These are phyloP conservation scores for Mantis religiosa DNA, from an alignment of 2,888 invertebrate genomes.

Conservation along the genomic window DNA sequence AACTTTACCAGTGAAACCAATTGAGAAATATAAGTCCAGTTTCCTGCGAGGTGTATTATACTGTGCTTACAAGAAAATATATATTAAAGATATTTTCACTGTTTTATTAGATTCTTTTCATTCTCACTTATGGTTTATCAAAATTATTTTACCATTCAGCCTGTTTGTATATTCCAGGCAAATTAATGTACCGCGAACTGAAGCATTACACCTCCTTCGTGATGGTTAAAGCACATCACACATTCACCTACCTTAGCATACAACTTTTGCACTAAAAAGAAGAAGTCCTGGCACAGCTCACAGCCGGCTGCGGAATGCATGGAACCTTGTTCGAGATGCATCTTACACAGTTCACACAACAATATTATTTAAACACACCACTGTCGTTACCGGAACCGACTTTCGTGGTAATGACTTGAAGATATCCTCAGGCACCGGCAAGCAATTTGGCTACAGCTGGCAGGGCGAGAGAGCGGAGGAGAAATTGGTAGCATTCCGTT, in stretches of 20 bases:
- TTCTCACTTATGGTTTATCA: too few species aligned
- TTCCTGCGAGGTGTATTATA: too few species aligned
- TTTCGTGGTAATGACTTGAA: neutral
- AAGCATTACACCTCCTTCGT: too few species aligned
- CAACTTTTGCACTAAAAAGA: constrained; percentile 63
- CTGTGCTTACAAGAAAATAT: too few species aligned
- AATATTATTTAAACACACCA: neutral
- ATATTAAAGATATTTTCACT: too few species aligned
- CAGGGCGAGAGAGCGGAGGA: neutral
- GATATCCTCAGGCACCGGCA: neutral
- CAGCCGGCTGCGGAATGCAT: constrained; percentile 42
- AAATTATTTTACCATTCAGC: too few species aligned
- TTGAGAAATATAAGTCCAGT: too few species aligned
- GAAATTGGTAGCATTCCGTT: neutral
- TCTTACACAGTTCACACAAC: neutral
- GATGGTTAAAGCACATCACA: too few species aligned
- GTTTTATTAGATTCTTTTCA: too few species aligned
- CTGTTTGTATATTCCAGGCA: too few species aligned
- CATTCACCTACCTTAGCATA: constrained; percentile 59
- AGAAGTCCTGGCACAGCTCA: constrained; percentile 70
- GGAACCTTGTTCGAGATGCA: neutral
- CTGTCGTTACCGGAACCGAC: neutral
- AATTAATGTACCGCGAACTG: too few species aligned
- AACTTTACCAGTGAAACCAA: too few species aligned
- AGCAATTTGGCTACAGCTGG: neutral